Base-by-base conservation (phyloP, 2,888 invertebrate species). In the Ichneumoninae sp. region DNA sequence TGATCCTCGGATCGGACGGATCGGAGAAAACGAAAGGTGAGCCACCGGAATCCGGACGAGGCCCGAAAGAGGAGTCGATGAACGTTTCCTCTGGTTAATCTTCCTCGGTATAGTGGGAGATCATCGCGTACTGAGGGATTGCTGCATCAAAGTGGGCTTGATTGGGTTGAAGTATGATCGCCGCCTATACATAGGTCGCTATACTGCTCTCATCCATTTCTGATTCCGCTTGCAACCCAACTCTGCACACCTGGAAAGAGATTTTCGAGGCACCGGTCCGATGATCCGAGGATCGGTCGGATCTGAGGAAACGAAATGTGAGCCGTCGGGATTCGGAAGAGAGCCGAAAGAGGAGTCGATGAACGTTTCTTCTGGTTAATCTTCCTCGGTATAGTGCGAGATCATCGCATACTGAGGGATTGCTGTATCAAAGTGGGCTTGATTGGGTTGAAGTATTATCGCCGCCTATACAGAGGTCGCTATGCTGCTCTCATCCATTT, bases 361-460 rank as follows among this genome's bases (percentile, higher is more conserved):
- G 47, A 54, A 44, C 44, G 19, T 40, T 74, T 30, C 3, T 7
- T 30, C 47, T 33, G 19, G 13, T 26, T 16, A 10, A 62, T 36
- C 36, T 50, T 75, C 36, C 7, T 66, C 26, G 3, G 26, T n/a
- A n/a, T n/a, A n/a, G n/a, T n/a, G n/a, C n/a, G n/a, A n/a, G n/a
- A n/a, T n/a, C n/a, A n/a, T n/a, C n/a, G n/a, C 30, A 50, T 36
- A 22, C 36, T 50, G 26, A 80, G 57, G 62, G 36, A 7, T 36
- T 7, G 36, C 4, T 7, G 36, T 7, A 36, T 36, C 36, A 36
- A 36, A 36, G 7, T 7, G 36, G 36, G 0, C 4, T 36, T 84
- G 86, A 86, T 86, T 86, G 86, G 82, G 82, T 86, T 82, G 70
- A 84, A 84, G 83, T 83, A 83, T 70, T 77, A 40, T 82, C 47